Evolutionary conservation across 2,888 invertebrate species (phyloP).

Genomic region (Drosophila emarginata): DNA sequence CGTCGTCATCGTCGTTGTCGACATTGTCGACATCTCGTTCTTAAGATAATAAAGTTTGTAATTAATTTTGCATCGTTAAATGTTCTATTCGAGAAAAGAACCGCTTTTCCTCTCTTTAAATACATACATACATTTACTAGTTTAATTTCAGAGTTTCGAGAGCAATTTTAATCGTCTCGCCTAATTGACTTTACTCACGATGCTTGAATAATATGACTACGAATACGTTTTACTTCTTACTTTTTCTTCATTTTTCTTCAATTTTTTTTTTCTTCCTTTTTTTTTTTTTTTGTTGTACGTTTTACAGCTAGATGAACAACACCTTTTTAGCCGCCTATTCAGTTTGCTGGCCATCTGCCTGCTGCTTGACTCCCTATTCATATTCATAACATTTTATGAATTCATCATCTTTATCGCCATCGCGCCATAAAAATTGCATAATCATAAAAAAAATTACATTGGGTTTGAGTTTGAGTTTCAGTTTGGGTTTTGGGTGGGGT

Average conservation of each 20-base stretch:
- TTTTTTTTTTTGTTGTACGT: neutral
- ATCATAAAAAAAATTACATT: slow-evolving; percentile 54
- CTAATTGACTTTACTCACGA: slow-evolving; percentile 73
- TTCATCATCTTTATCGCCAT: slow-evolving; percentile 64
- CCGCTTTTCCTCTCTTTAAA: neutral
- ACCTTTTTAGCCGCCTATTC: slow-evolving; percentile 12
- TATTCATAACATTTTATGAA: slow-evolving; percentile 66
- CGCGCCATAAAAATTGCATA: slow-evolving; percentile 62
- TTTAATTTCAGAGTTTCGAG: slow-evolving; percentile 37
- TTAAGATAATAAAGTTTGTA: slow-evolving; percentile 77
- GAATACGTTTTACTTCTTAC: slow-evolving; percentile 5
- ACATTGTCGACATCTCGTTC: slow-evolving; percentile 59
- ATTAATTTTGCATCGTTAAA: slow-evolving; percentile 77
- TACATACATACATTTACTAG: slow-evolving; percentile 17
- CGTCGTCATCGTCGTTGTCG: neutral
- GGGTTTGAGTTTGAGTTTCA: slow-evolving; percentile 2
- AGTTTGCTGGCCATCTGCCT: slow-evolving; percentile 9
- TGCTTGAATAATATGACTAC: slow-evolving; percentile 27
- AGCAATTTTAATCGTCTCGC: slow-evolving; percentile 44
- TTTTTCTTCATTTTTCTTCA: slow-evolving; percentile 14
- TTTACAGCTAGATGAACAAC: slow-evolving; percentile 45
- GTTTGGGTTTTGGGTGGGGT: neutral
- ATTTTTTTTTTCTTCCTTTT: neutral
- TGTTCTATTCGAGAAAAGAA: slow-evolving; percentile 24
- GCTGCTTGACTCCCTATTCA: slow-evolving; percentile 29